Base-by-base conservation (phyloP, 2,888 invertebrate genomes). In the Cerceris ruficornis region DNA sequence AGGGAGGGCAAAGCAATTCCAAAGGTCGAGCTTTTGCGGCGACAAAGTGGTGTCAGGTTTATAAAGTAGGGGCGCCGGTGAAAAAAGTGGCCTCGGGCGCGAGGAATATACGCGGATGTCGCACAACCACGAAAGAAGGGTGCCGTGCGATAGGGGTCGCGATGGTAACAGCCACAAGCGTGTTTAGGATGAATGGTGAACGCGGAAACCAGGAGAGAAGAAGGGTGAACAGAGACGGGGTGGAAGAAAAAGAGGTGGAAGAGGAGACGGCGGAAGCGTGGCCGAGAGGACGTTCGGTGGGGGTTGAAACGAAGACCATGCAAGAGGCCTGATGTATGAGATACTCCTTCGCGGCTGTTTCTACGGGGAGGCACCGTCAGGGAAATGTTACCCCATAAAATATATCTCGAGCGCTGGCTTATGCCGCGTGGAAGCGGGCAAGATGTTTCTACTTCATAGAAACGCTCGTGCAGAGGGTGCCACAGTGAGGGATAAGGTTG, bases 361-460 rank as follows among this genome's bases (percentile, higher is more conserved):
- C 84, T 81, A 75, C 82, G 80, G 55, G 81, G 75, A 71, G 69
- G 67, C 77, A 80, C 73, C 82, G 88, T 86, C 86, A 81, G 81
- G 87, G 82, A 89, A 88, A 90, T 87, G 88, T 85, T 86, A 76
- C 80, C 81, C 79, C 86, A 85, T 90, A 88, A 89, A 89, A 87
- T 88, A 89, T 88, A 86, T 88, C 90, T 85, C 77, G 70, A 84
- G 73, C 68, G 80, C 58, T 79, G 82, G 81, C 85, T 86, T 85
- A 84, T 81, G 81, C 77, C 77, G 62, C 77, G 73, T 66, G 77
- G 71, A 70, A 76, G 62, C 77, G 70, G 70, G 79, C 83, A 81
- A 84, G 85, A 86, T 87, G 86, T 87, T 88, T 86, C 83, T 84
- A 84, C 87, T 88, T 85, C 84, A 84, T 86, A 83, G 86, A 75